A percentile compares a stretch with the other conserved stretches of the same genome.
These are phyloP conservation scores for Epirrita christyi DNA, from an alignment of 2,888 invertebrate species.

Conservation along the genomic window DNA sequence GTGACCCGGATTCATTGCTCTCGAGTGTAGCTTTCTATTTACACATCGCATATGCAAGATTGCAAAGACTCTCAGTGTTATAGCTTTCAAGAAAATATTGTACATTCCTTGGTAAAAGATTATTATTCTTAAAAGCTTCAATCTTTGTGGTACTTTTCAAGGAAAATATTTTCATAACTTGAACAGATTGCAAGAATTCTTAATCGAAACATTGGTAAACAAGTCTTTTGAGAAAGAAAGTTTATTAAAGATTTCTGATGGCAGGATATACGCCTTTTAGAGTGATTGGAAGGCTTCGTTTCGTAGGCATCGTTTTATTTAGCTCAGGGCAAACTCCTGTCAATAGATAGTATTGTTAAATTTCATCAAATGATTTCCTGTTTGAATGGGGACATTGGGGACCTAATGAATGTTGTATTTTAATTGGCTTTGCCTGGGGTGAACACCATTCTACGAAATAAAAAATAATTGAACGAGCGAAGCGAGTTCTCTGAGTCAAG, in stretches of 20 bases:
- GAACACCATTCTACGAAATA: background rate
- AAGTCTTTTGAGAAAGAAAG: slow-evolving; percentile 32
- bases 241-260: slow-evolving; percentile 33
- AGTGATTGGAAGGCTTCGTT: slow-evolving; percentile 25
- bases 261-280: slow-evolving; percentile 34
- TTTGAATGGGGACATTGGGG: slow-evolving; percentile 9
- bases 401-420: slow-evolving; percentile 9
- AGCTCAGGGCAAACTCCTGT: slow-evolving; percentile 8
- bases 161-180: slow-evolving; percentile 6
- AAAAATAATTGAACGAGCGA: background rate
- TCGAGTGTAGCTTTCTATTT: no score
- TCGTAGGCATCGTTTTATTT: slow-evolving; percentile 1
- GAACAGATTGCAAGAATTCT: slow-evolving; percentile 21
- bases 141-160: background rate
- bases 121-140: background rate
- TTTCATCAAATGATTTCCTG: slow-evolving; percentile 18
- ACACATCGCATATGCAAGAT: background rate
- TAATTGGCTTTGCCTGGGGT: slow-evolving; percentile 1
- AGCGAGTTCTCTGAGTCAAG: no score
- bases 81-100: background rate
- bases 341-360: slow-evolving; percentile 19
- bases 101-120: background rate
- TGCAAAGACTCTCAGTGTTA: background rate
- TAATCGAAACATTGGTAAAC: slow-evolving; percentile 28
- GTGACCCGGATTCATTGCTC: no score